Evolutionary conservation across 2,113 vertebrate genomes (phyloP).

Genomic region (Nibea coibor): DNA sequence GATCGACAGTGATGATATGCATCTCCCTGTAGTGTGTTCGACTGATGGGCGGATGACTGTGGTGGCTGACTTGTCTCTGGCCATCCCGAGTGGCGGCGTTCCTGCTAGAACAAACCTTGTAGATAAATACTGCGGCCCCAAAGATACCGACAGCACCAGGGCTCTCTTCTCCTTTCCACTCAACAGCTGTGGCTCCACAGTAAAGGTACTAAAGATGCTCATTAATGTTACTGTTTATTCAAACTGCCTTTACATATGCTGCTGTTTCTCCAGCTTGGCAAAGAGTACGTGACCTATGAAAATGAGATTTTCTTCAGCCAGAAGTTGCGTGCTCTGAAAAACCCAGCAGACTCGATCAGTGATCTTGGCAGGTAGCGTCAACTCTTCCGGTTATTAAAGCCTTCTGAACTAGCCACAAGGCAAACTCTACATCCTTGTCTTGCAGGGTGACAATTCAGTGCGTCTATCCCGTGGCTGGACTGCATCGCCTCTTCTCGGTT

Average conservation of each 20-base stretch:
- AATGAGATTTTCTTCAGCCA: conserved; percentile 63
- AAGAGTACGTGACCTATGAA: conserved; percentile 70
- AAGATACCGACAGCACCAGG: conserved; percentile 50
- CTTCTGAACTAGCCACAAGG: neutral
- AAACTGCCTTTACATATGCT: conserved; percentile 44
- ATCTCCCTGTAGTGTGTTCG: too few relatives aligned
- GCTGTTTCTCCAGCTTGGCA: conserved; percentile 57
- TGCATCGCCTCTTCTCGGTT: conserved; percentile 63
- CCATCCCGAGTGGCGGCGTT: conserved; percentile 28
- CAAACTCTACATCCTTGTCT: neutral
- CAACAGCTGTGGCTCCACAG: conserved; percentile 75
- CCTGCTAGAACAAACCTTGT: conserved; percentile 57
- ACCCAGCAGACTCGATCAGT: conserved; percentile 50
- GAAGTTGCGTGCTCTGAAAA: neutral
- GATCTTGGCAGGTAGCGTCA: conserved; percentile 55
- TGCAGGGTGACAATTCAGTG: conserved; percentile 74
- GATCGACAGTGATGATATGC: too few relatives aligned
- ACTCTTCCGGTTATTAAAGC: neutral
- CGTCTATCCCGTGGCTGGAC: conserved; percentile 56
- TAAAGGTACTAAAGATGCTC: conserved; percentile 59
- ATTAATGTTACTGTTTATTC: neutral
- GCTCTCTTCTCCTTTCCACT: conserved; percentile 78
- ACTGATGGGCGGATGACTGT: conserved; percentile 76
- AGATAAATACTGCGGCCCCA: conserved; percentile 72
- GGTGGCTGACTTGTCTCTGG: conserved; percentile 63